Conservation (phyloP, 2,797 vertebrate species). For the Schizopygopsis pylzovi region DNA sequence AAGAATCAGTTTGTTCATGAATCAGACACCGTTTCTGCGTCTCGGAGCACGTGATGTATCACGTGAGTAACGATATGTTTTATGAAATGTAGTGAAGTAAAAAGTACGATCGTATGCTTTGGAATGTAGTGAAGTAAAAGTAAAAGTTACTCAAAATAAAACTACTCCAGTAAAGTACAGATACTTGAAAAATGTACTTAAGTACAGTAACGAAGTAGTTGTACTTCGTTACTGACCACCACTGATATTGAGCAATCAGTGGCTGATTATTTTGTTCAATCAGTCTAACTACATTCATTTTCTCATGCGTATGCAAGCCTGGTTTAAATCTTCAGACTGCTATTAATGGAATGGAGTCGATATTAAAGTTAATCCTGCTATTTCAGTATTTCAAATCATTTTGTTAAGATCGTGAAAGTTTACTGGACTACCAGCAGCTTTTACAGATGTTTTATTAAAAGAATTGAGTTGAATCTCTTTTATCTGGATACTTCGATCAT, state of each 20-base stretch:
- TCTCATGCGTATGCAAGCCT: neutral
- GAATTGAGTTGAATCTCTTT: slow-evolving; percentile 11
- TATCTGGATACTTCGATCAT: neutral
- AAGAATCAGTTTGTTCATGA: no score
- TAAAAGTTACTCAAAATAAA: no score
- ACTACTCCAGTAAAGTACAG: no score
- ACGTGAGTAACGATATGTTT: no score
- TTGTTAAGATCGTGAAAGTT: neutral
- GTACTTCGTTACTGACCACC: no score
- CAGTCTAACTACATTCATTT: neutral
- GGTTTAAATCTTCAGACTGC: neutral
- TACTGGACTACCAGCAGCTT: neutral
- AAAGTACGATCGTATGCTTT: no score
- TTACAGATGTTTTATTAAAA: neutral
- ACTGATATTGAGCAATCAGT: neutral
- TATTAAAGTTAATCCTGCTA: neutral
- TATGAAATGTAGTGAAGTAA: no score
- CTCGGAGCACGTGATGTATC: no score
- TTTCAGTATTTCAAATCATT: neutral
- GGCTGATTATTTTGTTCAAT: neutral
- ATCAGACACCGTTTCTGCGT: no score
- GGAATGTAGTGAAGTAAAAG: no score
- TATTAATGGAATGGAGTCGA: neutral
- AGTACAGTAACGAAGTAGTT: no score
- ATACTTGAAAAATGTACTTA: no score